Evolutionary conservation across 1,140 invertebrate species (phyloP), one percentile per base, ranked within the genome.

Genomic region (Leptonema lineaticorne): DNA sequence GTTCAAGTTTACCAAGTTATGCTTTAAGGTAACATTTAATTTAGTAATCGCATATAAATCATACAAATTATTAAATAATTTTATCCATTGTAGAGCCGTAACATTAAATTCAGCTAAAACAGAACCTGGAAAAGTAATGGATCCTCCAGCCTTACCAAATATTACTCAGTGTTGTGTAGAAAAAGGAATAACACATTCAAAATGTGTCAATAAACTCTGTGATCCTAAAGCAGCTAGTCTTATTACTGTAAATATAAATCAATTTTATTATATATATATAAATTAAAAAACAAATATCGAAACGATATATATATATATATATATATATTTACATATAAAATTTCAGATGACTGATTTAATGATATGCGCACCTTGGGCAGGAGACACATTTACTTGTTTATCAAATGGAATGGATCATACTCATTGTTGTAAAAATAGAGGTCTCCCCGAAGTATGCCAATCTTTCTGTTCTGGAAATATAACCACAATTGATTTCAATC

Each of bases 331-430:
- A 41, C 9, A 41, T 24, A 37, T 24, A 20, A 62, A 7, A 45
- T 58, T 57, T 62, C 77, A 82, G 79, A 78, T 82, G 57, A 85
- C 84, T 66, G 91, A 93, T 78, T 81, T 93, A 71, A 93, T 94
- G 88, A 92, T 93, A 26, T 94, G 92, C 77, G 92, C 92, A 0
- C 91, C 92, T 0, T 93, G 90, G 90, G 89, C 90, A 0, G 85
- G 87, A 0, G 86, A 88, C 16, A 91, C 90, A 2, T 93, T 93
- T 75, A 86, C 85, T 4, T 94, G 92, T 75, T 80, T 94, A 60
- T 87, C 90, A 11, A 91, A 93, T 74, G 89, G 89, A 1, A 85
- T 89, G 63, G 91, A 94, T 80, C 92, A 93, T 78, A 89, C 89
- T 2, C 87, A 89, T 0, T 94, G 92, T 79, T 94, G 92, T 75